Evolutionary conservation across 2,113 vertebrate genomes (phyloP), one percentile per base, ranked within the genome.

Genomic region (Lamprologus lemairii): DNA sequence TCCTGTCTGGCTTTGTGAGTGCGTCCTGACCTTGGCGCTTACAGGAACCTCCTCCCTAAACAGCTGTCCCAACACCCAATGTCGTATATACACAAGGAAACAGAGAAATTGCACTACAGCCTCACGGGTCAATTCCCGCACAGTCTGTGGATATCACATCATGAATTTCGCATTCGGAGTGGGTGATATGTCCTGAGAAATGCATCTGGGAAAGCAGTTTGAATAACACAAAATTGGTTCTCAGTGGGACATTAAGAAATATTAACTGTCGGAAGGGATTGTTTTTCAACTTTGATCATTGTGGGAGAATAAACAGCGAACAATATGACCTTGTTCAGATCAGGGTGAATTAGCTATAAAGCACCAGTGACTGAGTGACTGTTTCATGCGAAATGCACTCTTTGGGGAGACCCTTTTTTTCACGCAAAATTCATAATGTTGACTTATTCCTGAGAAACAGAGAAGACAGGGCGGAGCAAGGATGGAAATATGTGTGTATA

Each of bases 31-130:
- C 93, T 86, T 63, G 19, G 81, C 78, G 81, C 80, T 88, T 81
- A 82, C 93, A 96, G 95, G 95, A 94, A 94, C 83, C 94, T 86
- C 91, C 93, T 92, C 93, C 93, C 90, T 82, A 92, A 93, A 94
- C 94, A 93, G 92, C 94, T 94, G 94, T 89, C 86, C 86, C 87
- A 87, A 84, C 89, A 88, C 83, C 89, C 87, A 84, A 42, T 23
- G 10, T 85, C 86, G 71, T 89, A 51, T 71, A 58, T 63, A 88
- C 79, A 86, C 71, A 16, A 85, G 92, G 91, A 91, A 92, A 90
- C 78, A 10, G 71, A 84, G 65, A 81, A 65, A 83, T 33, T 58
- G 57, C 80, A 45, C 55, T 13, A 42, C 7, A 73, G 84, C 79
- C 58, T 88, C 53, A 42, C 49, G 23, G 81, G 55, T 85, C 51